A percentile compares a stretch with the other conserved stretches of the same genome.
These are phyloP conservation scores for Chaetura pelagica DNA, from an alignment of 2,113 vertebrate genomes.

Conservation along the genomic window DNA sequence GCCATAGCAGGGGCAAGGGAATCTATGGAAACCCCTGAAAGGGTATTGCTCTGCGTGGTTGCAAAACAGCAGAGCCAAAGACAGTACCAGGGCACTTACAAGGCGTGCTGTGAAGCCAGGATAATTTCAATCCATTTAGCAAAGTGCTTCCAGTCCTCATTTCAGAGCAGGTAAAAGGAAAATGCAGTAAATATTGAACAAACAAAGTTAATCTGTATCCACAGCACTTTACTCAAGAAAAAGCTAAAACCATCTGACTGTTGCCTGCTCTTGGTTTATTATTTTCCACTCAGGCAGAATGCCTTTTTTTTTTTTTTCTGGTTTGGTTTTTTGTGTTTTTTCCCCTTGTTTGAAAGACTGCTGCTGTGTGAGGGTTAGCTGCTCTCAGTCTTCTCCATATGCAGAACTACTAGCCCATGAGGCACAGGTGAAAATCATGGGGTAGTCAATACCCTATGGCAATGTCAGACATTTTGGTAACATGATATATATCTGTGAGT, in stretches of 20 bases:
- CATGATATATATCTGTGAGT: conserved; percentile 41
- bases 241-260: background rate
- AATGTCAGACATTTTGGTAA: conserved; percentile 22
- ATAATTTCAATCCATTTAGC: conserved; percentile 70
- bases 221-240: conserved; percentile 6
- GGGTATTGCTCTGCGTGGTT: background rate
- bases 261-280: background rate
- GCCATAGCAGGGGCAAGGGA: conserved; percentile 27
- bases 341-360: background rate
- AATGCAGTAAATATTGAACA: conserved; percentile 50
- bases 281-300: conserved; percentile 2
- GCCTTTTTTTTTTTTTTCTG: background rate
- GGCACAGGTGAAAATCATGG: conserved; percentile 32
- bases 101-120: background rate
- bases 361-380: background rate
- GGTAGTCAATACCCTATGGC: conserved; percentile 10
- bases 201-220: conserved; percentile 45
- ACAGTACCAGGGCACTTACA: conserved; percentile 18
- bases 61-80: conserved; percentile 3
- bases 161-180: conserved; percentile 44
- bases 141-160: conserved; percentile 46
- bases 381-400: background rate
- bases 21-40: conserved; percentile 65
- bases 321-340: too few species aligned
- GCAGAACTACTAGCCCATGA: background rate